These are phyloP conservation scores for Melipona bicolor DNA, from an alignment of 2,888 invertebrate species.

Conservation along the genomic window DNA sequence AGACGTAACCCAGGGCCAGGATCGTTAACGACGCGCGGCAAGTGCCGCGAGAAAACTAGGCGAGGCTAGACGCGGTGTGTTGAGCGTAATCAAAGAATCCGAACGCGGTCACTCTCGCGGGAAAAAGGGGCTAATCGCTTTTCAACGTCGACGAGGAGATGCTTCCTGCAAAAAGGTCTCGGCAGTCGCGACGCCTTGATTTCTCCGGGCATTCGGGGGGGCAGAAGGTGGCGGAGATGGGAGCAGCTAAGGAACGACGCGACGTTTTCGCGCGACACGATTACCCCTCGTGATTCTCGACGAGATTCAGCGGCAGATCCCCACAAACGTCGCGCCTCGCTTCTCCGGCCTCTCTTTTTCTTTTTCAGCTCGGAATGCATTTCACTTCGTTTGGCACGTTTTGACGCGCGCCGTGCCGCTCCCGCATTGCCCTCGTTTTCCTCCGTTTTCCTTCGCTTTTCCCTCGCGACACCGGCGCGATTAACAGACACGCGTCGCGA, in stretches of 20 bases:
- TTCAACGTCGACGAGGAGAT: neutral
- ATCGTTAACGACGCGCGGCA: constrained; percentile 53
- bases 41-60: constrained; percentile 24
- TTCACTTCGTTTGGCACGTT: constrained; percentile 45
- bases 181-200: constrained; percentile 13
- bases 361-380: constrained; percentile 22
- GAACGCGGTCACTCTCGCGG: constrained; percentile 19
- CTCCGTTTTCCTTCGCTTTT: neutral
- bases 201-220: neutral
- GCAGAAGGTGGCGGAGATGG: neutral
- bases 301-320: constrained; percentile 36
- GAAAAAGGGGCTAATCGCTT: constrained; percentile 20
- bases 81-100: constrained; percentile 59
- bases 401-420: constrained; percentile 15
- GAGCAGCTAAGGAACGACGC: neutral
- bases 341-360: constrained; percentile 16
- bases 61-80: constrained; percentile 9
- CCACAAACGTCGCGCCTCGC: neutral
- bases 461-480: constrained; percentile 16
- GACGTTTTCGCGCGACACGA: constrained; percentile 15
- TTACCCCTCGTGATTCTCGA: constrained; percentile 28
- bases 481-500: constrained; percentile 41
- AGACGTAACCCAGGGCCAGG: constrained; percentile 51
- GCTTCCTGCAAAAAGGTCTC: neutral
- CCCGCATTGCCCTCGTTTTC: neutral